Base-by-base conservation (phyloP, 2,797 vertebrate species). In the Pyrocephalus nanus region DNA sequence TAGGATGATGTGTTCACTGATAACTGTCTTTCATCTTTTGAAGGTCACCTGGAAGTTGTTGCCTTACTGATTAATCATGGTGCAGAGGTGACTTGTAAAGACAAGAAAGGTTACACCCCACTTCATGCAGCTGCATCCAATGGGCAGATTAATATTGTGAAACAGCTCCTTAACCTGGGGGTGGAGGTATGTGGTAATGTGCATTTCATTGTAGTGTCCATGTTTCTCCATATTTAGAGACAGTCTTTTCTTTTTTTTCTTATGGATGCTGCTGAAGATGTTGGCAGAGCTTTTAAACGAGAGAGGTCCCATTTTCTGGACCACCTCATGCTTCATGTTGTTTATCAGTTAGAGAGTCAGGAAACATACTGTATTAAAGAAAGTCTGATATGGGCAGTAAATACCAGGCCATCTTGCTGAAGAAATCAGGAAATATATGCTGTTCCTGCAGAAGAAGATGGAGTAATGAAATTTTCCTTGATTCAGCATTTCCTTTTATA, bases 21-120 rank as follows among this genome's bases (percentile, higher is more conserved):
- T 92, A 50, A 45, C 19, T 66, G 4, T 82, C 43, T 80, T 71
- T 80, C 8, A 0, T 79, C 64, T 88, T 90, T 84, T 89, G 51
- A 95, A 99, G 99, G 99, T 91, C 99, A 99, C 95, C 96, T 99
- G 98, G 99, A 99, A 2, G 98, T 99, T 43, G 99, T 99, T 96
- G 98, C 98, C 71, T 97, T 99, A 96, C 97, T 99, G 96, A 98
- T 99, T 96, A 99, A 97, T 91, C 99, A 99, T n/a, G 99, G 99
- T 15, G 99, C 99, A 1, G 99, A 99, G 97, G 97, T 99, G 94
- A 98, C 98, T 92, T 99, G 99, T 92, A 99, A 99, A 95, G 99
- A 99, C 97, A 99, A 99, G 97, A 98, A 99, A n/a, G 99, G 99
- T 42, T 99, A 99, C 97, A 99, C 99, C 7, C 98, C 99, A 1